A percentile compares a stretch with the other conserved stretches of the same genome.
These are phyloP conservation scores for Dasypolia templi DNA, from an alignment of 2,888 invertebrate genomes.

Conservation along the genomic window DNA sequence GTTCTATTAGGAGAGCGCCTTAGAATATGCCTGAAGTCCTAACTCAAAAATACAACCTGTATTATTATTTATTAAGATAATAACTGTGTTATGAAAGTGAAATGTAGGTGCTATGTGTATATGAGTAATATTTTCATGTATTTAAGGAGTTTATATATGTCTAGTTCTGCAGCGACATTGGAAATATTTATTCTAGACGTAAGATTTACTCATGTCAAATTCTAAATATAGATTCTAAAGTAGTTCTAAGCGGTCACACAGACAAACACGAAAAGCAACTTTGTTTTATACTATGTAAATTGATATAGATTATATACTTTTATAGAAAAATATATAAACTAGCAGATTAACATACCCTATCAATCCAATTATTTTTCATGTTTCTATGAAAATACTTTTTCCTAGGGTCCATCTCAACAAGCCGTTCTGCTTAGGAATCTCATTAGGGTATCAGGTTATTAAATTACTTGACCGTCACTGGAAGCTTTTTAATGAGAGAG, in stretches of 20 bases:
- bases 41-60: background rate
- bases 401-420: background rate
- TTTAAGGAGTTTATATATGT: background rate
- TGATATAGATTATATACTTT: conserved; percentile 10
- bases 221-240: background rate
- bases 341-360: background rate
- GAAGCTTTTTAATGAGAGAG: too few relatives aligned
- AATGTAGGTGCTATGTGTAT: conserved; percentile 24
- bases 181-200: background rate
- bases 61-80: conserved; percentile 11
- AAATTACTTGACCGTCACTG: too few relatives aligned
- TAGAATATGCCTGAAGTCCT: background rate
- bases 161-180: background rate
- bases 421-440: background rate
- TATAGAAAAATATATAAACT: conserved; percentile 19
- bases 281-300: conserved; percentile 5
- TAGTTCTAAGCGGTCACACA: background rate
- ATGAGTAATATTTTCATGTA: background rate
- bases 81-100: conserved; percentile 7
- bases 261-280: background rate
- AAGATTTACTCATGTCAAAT: background rate
- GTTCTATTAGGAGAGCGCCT: background rate
- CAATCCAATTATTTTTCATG: background rate
- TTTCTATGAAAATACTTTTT: background rate
- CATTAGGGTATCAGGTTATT: too few relatives aligned